Evolutionary conservation across 2,888 invertebrate genomes (phyloP), one percentile per base, ranked within the genome.

Genomic region (Meteorus colon): DNA sequence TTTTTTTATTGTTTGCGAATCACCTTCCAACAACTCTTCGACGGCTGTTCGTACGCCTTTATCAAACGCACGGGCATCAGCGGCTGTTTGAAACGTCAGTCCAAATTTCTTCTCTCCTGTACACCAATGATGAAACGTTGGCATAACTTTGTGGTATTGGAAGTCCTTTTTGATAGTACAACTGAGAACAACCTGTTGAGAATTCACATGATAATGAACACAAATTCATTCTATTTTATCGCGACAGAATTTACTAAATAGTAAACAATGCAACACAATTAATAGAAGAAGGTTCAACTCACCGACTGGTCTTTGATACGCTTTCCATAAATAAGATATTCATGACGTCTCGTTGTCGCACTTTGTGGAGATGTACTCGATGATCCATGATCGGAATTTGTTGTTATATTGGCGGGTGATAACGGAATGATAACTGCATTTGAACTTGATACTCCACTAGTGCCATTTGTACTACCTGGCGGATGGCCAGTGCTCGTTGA

Each of bases 101-200:
- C 98, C 98, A 91, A 97, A 98, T 82, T 96, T 95, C 91, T 97
- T 96, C 91, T 97, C 97, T 76, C 97, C 98, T 27, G 97, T 97
- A 88, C 95, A 95, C 98, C 98, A 98, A 91, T 98, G 98, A 91
- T 98, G 98, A 92, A 98, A 98, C 65, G 98, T 98, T 45, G 98
- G 98, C 96, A 98, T 98, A 86, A 98, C 97, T 92, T 97, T 97
- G 91, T 97, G 96, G 92, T 98, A 98, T 90, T 97, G 96, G 90
- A 98, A 96, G 91, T 98, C 98, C 90, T 96, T 96, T 91, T 97
- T 97, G 89, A 98, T 96, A 71, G 95, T 95, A 92, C 98, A 98
- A 91, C 96, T 96, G 82, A 98, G 92, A 82, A 98, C 96, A 87
- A 96, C 95, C 97, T 98, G 91, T 68, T 77, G 70, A 41, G 8